Conservation (phyloP, 2,888 invertebrate species). For the Lasioglossum villosulum region DNA sequence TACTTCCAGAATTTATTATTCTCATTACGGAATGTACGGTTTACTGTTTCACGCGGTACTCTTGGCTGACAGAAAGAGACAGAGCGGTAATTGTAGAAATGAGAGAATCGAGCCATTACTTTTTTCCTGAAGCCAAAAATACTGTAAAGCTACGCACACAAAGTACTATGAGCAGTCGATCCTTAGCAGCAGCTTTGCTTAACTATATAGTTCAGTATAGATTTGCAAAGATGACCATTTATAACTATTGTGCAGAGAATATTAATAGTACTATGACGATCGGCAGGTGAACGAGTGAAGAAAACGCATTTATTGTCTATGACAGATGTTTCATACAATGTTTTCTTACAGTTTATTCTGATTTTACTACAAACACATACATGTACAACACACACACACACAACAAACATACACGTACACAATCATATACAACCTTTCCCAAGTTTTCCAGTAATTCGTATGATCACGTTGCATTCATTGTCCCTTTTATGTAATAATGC, state of each 20-base stretch:
- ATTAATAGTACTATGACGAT: constrained; percentile 46
- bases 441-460: constrained; percentile 25
- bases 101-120: constrained; percentile 19
- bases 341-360: constrained; percentile 36
- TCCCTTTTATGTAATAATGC: constrained; percentile 25
- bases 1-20: constrained; percentile 54
- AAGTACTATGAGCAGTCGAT: constrained; percentile 38
- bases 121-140: constrained; percentile 37
- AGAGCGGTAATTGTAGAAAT: neutral
- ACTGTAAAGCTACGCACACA: constrained; percentile 50
- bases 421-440: constrained; percentile 17
- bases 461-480: constrained; percentile 30
- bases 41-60: constrained; percentile 42
- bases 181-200: constrained; percentile 68
- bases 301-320: constrained; percentile 42
- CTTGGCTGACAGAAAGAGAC: constrained; percentile 41
- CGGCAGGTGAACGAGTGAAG: constrained; percentile 37
- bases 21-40: constrained; percentile 39
- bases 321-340: constrained; percentile 33
- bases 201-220: constrained; percentile 74
- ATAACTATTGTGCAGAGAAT: constrained; percentile 29
- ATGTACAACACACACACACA: neutral
- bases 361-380: constrained; percentile 22
- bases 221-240: constrained; percentile 68
- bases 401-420: neutral